These are phyloP conservation scores for Drosophila melanogaster DNA, from an alignment of 1,140 invertebrate species.

Conservation along the genomic window Release_6_plus_ISO1_MT NT_033777.3:12983001-12983500, in stretches of 20 bases:
- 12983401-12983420: no score
- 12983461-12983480: no score
- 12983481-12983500: background rate
- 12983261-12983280: conserved; percentile 23
- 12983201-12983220: conserved; percentile 65
- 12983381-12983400: background rate
- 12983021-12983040: background rate
- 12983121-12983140: conserved; percentile 59
- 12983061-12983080: conserved; percentile 15
- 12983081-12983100: conserved; percentile 43
- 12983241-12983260: conserved; percentile 9
- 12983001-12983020: background rate
- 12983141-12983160: conserved; percentile 57
- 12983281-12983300: conserved; percentile 44
- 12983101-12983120: conserved; percentile 67
- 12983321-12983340: conserved; percentile 55
- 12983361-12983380: conserved; percentile 20
- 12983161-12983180: conserved; percentile 58
- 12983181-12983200: conserved; percentile 48
- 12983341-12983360: conserved; percentile 48
- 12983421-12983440: no score
- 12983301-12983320: conserved; percentile 56
- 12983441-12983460: no score
- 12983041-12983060: background rate
- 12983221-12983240: conserved; percentile 40